phyloP scores from a whole-genome alignment of 2,888 invertebrate species.

The Linnaemya vulpina region DNA sequence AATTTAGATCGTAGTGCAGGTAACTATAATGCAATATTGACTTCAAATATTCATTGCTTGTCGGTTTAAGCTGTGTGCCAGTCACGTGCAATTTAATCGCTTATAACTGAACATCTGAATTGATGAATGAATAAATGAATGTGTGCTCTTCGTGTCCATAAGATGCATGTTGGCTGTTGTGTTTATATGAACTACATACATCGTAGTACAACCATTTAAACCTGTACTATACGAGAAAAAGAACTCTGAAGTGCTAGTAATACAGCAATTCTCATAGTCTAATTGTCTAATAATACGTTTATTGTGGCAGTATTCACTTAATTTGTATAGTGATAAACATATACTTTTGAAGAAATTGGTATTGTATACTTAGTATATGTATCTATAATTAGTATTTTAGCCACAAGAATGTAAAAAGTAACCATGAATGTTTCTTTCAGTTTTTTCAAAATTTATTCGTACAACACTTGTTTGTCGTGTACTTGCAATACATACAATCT shows the following conservation, averaged over 20 bases:
- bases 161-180: conserved; percentile 40
- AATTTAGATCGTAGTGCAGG: neutral
- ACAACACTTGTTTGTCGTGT: no score
- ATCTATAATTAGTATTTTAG: no score
- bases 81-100: conserved; percentile 52
- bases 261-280: conserved; percentile 1
- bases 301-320: conserved; percentile 2
- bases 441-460: no score
- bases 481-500: no score
- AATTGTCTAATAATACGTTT: conserved; percentile 12
- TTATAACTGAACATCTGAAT: conserved; percentile 26
- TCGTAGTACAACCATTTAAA: conserved; percentile 14
- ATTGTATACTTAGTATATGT: no score
- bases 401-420: no score
- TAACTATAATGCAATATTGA: conserved; percentile 15
- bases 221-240: conserved; percentile 23
- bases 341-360: no score
- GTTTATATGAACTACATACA: conserved; percentile 25
- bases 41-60: neutral
- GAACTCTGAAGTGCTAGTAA: conserved; percentile 4
- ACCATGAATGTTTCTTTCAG: no score
- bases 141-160: conserved; percentile 33
- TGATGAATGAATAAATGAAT: conserved; percentile 35
- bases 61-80: conserved; percentile 49
- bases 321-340: neutral